Base-by-base conservation (phyloP, 2,888 invertebrate genomes). In the Endomychus coccineus region DNA sequence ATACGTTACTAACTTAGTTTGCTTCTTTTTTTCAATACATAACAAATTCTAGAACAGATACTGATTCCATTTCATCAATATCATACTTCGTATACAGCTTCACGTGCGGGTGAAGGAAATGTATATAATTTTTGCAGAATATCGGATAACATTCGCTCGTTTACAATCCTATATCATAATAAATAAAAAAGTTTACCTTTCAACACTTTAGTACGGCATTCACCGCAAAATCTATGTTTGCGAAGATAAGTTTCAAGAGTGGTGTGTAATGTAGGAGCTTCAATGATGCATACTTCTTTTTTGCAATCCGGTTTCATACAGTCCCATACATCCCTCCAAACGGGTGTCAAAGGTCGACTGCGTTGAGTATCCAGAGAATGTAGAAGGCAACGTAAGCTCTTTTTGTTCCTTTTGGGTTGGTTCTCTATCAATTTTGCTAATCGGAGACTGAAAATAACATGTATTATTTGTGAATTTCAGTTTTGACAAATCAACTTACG, bases 171-270 rank as follows among this genome's bases (percentile, higher is more conserved):
- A n/a, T n/a, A n/a, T n/a, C n/a, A n/a, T n/a, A n/a, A n/a, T n/a
- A n/a, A n/a, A n/a, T n/a, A n/a, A n/a, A n/a, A 12, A 19, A 25
- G 42, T 42, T 44, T 50, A 65, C 65, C 65, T 56, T 63, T 63
- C 49, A 77, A 63, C 43, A 94, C 91, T 74, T 92, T 94, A 46
- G 89, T 86, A 51, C 90, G 83, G 62, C 94, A 94, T 61, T 94
- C 94, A 2, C 83, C 80, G 61, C 94, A 94, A 67, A 94, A 94
- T 70, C 90, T 79, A 64, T 94, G 92, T 69, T 94, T 94, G 51
- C 86, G 77, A 42, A 94, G 74, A 67, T 94, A 94, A 49, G 82
- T 85, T 58, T 92, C 90, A 22, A 94, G 72, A 10, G 91, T 91
- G 42, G 82, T 80, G 55, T 88, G 81, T 42, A 94, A 70, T 48